Base-by-base conservation (phyloP, 2,888 invertebrate species). In the Diplazon laetatorius region DNA sequence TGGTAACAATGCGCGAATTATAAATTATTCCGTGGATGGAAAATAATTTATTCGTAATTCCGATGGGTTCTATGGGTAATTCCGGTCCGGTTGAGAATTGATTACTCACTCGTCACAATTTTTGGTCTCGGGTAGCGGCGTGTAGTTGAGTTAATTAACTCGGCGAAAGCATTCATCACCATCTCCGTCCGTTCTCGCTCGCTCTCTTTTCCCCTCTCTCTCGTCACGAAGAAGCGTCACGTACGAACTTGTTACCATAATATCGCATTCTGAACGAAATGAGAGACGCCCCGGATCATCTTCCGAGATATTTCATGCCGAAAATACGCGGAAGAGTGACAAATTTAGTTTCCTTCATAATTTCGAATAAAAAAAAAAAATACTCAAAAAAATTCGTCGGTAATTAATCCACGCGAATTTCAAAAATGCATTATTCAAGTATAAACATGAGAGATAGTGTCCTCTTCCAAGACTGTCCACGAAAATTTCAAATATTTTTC, bases 301-400 rank as follows among this genome's bases (percentile, higher is more conserved):
- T 55, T 55, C 55, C 55, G 16, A 30, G 30, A 55, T 55, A 30
- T 14, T 55, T 55, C 30, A 30, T 55, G 6, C 16, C 9, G 30
- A 30, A 25, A 35, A 30, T 8, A 35, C 55, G n/a, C 30, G 30
- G 5, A 55, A 30, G 16, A 14, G 25, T 10, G 10, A 55, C 30
- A 1, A 4, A 55, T 55, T n/a, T 14, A 55, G 14, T 55, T 55
- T 35, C 9, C 30, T 35, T 10, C 9, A 2, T 14, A 52, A 8
- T 9, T 3, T 1, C 30, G 0, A 30, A 55, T 30, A 25, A 8
- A 5, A n/a, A 4, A 25, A 25, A 52, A n/a, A 30, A 52, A 52
- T 25, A n/a, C 5, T 8, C 52, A n/a, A 8, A 1, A 25, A 52
- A 12, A 2, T 30, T 30, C 30, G 30, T 30, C 30, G 30, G 6